phyloP scores from a whole-genome alignment of 2,113 vertebrate species.

The Gallinago undulata region DNA sequence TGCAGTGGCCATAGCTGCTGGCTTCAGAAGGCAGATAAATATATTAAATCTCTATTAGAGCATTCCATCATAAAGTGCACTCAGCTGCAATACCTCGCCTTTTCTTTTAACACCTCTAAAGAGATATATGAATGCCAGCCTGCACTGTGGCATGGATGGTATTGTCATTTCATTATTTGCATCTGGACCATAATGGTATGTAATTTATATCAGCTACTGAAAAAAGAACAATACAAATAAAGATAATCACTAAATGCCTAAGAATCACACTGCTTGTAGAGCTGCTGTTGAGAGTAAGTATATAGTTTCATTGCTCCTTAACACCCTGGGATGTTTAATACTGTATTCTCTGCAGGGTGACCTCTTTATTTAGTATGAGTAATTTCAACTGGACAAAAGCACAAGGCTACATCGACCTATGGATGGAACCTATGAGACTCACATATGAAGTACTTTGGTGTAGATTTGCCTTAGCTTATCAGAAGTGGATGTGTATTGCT shows the following conservation, averaged over 20 bases:
- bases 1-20: conserved; percentile 38
- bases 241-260: not conserved
- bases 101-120: conserved; percentile 41
- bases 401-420: not conserved
- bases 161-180: conserved; percentile 39
- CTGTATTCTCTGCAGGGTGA: not conserved
- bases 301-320: not conserved
- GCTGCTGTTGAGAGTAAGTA: not conserved
- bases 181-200: not conserved
- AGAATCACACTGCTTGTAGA: not conserved
- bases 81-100: conserved; percentile 21
- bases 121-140: conserved; percentile 11
- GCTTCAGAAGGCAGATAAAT: conserved; percentile 49
- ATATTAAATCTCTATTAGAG: conserved; percentile 53
- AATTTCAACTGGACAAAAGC: not conserved
- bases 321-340: not conserved
- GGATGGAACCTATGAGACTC: not conserved
- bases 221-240: conserved; percentile 20
- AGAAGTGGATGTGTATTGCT: not conserved
- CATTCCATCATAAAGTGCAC: conserved; percentile 29
- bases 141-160: not conserved
- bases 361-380: not conserved
- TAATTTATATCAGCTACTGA: conserved; percentile 44
- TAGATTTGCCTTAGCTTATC: not conserved
- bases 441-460: not conserved